phyloP scores from a whole-genome alignment of 2,797 vertebrate genomes.

The Protonibea diacanthus region DNA sequence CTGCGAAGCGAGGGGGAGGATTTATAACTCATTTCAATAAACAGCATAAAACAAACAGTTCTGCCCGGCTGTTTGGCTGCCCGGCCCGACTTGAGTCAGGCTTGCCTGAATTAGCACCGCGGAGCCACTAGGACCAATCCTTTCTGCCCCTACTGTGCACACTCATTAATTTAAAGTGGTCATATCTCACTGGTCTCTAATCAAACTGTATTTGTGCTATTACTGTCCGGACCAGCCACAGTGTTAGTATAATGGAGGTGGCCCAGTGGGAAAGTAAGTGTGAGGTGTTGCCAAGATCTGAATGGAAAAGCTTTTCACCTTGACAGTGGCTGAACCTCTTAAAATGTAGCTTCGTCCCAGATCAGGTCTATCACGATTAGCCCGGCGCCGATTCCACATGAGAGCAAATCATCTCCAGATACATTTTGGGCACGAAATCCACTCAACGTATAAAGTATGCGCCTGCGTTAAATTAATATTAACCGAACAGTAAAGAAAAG shows the following conservation, averaged over 20 bases:
- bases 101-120: constrained; percentile 75
- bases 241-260: constrained; percentile 68
- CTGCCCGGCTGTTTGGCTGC: constrained; percentile 59
- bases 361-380: constrained; percentile 33
- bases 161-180: constrained; percentile 81
- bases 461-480: background rate
- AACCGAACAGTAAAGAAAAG: background rate
- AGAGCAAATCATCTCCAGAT: constrained; percentile 26
- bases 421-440: constrained; percentile 18
- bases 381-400: constrained; percentile 26
- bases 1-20: constrained; percentile 48
- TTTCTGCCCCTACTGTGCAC: constrained; percentile 64
- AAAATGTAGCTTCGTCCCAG: constrained; percentile 49
- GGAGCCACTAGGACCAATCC: constrained; percentile 63
- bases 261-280: constrained; percentile 62
- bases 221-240: constrained; percentile 66
- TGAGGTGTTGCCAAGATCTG: constrained; percentile 73
- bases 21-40: constrained; percentile 80
- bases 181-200: constrained; percentile 82
- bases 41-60: constrained; percentile 80
- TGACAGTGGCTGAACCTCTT: constrained; percentile 65
- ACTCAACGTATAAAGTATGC: background rate
- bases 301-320: constrained; percentile 76
- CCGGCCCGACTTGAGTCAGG: constrained; percentile 49
- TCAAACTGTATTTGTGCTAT: constrained; percentile 77